Base-by-base conservation (phyloP, 2,113 vertebrate species). In the Triplophysa tibetana region DNA sequence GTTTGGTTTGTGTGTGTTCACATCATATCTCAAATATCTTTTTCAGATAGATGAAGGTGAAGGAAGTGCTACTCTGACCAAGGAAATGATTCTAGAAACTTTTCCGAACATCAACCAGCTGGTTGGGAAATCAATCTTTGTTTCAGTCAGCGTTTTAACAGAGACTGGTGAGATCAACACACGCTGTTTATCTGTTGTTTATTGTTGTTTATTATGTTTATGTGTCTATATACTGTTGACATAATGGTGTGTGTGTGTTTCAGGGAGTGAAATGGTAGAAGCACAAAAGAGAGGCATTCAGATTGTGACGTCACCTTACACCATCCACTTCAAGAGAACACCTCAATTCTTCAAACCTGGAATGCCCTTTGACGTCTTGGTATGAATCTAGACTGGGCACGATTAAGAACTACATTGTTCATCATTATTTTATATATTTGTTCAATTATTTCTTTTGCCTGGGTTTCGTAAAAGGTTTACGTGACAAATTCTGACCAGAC, bases 261-360 rank as follows among this genome's bases (percentile, higher is more conserved):
- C 75, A 67, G 26, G 50, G 29, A 94, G 92, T 21, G 94, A 95
- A 88, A 92, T 95, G 88, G 94, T 95, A 69, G 92, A 93, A 79
- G 90, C 91, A 0, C 91, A 93, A 65, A 84, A 6, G 13, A 38
- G 11, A 0, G 91, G 81, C 68, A 95, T 95, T 84, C 86, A 2
- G 4, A 92, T 96, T 6, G 93, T 95, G 41, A 92, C 85, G 0
- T 94, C 93, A 7, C 94, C 94, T 0, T 96, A 95, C 79, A 88
- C 89, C 84, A 90, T 96, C 70, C 90, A 91, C 86, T 95, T 95
- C 89, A 93, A 92, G 24, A 94, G 62, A 86, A 94, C 93, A 0
- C 88, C 94, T 56, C 92, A 87, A 80, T 94, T 84, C 90, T 95
- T 94, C 91, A 95, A 96, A 77, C 94, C 95, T 0, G 93, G 91